These are phyloP conservation scores for Acrocephalus kingi DNA, from an alignment of 2,113 vertebrate species.

Conservation along the genomic window DNA sequence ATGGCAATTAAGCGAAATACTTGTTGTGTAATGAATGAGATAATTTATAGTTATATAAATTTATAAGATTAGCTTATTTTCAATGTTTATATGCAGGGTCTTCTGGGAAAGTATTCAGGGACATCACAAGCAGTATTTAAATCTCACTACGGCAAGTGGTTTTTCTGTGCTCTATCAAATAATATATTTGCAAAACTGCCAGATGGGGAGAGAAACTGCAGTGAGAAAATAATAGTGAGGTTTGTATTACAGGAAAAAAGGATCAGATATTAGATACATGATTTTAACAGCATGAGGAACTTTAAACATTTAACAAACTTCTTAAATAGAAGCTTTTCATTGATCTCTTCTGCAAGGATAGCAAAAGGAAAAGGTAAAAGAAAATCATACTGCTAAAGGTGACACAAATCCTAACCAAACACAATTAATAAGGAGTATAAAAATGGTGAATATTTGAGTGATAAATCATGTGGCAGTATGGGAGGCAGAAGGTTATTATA, in stretches of 20 bases:
- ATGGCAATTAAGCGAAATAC: conserved; percentile 5
- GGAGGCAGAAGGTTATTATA: conserved; percentile 52
- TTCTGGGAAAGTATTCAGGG: conserved; percentile 7
- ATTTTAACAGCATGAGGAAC: conserved; percentile 54
- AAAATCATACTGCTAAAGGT: conserved; percentile 16
- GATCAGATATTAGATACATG: conserved; percentile 40
- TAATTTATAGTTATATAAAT: not conserved
- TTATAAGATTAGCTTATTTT: conserved; percentile 45
- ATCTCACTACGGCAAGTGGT: conserved; percentile 58
- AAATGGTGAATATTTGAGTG: conserved; percentile 65
- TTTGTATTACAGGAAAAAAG: conserved; percentile 48
- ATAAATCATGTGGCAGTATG: conserved; percentile 54
- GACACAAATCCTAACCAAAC: conserved; percentile 63
- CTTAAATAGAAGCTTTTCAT: conserved; percentile 59
- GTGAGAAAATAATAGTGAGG: conserved; percentile 54
- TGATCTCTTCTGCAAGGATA: conserved; percentile 30
- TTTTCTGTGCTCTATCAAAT: conserved; percentile 64
- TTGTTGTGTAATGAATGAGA: not conserved
- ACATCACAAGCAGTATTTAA: conserved; percentile 54
- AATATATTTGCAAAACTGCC: conserved; percentile 63
- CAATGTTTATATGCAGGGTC: conserved; percentile 14
- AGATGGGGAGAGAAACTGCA: conserved; percentile 63
- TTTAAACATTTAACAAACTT: conserved; percentile 51
- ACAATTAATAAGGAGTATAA: conserved; percentile 68
- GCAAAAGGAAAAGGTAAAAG: conserved; percentile 32